Base-by-base conservation (phyloP, 2,797 vertebrate genomes). In the Amblyopsis hoosieri region DNA sequence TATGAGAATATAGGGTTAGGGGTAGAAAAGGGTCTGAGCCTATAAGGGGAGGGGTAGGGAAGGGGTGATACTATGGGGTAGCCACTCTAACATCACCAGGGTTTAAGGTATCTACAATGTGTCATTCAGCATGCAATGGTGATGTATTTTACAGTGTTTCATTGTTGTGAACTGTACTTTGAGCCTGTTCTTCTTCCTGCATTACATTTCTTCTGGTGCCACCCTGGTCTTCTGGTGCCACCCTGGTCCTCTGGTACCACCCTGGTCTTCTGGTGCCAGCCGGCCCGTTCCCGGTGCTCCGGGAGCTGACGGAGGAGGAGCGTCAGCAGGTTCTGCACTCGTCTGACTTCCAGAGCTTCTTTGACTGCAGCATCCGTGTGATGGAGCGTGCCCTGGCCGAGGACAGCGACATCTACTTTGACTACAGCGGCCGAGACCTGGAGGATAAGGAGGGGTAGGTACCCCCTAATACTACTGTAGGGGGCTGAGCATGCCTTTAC, bases 311-410 rank as follows among this genome's bases (percentile, higher is more conserved):
- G 0, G 96, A 98, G 81, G 96, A 98, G 90, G 96, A 99, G 86
- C 95, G 96, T 78, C 95, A 97, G 82, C 97, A 99, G 92, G 94
- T 96, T 74, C 90, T 98, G 54, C 96, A 99, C 89, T 98, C 97
- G 0, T 95, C 97, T 56, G 97, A 99, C 83, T 98, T 99, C 76
- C 93, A 98, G 85, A 96, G 95, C 77, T 99, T 99, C 89, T 99
- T 99, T 17, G 97, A 98, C 86, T 93, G 95, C 78, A 97, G 96
- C 72, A 96, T 98, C 76, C 91, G 96, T 13, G 96, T 98, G 70
- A 97, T 98, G 87, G 97, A 99, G 83, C 82, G 96, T 85, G 96
- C 97, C 0, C 89, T 99, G 78, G 96, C 96, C 0, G 96, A 98
- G 86, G 96, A 98, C 76, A 81, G 94, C 0, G 90, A 96, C 83